Evolutionary conservation across 1,140 invertebrate genomes (phyloP).

Genomic region (Onthophagus taurus): DNA sequence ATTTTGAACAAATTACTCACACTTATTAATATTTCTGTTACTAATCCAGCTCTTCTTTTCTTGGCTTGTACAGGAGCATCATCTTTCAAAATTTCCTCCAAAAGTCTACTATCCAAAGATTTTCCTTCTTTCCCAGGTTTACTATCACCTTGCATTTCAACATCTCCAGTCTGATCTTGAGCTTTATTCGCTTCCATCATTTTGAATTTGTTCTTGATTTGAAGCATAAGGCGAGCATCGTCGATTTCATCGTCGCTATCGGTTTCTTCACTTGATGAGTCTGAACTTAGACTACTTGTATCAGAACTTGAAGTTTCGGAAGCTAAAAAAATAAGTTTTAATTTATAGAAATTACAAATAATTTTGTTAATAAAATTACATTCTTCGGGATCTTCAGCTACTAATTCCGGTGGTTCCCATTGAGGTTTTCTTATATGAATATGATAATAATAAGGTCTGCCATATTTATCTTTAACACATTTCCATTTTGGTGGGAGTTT

Average conservation of each 20-base stretch:
- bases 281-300: constrained; percentile 36
- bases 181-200: constrained; percentile 21
- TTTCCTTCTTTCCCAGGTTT: neutral
- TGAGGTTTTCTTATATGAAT: constrained; percentile 71
- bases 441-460: constrained; percentile 88
- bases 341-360: too few species aligned
- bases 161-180: neutral
- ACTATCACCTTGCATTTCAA: neutral
- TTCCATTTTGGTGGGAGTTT: constrained; percentile 83
- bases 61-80: constrained; percentile 21
- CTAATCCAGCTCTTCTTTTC: constrained; percentile 46
- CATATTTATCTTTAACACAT: constrained; percentile 66
- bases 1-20: constrained; percentile 39
- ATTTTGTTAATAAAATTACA: constrained; percentile 31
- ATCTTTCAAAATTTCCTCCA: constrained; percentile 26
- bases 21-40: constrained; percentile 60
- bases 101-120: constrained; percentile 25
- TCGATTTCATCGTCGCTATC: constrained; percentile 40
- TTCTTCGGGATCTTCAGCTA: constrained; percentile 27
- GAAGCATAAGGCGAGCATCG: constrained; percentile 28
- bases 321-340: constrained; percentile 33
- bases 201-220: constrained; percentile 26
- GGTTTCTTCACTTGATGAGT: constrained; percentile 44
- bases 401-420: constrained; percentile 69
- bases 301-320: constrained; percentile 41